Evolutionary conservation across 1,140 invertebrate species (phyloP), one percentile per base, ranked within the genome.

Genomic region (Eupristina koningsbergeri): DNA sequence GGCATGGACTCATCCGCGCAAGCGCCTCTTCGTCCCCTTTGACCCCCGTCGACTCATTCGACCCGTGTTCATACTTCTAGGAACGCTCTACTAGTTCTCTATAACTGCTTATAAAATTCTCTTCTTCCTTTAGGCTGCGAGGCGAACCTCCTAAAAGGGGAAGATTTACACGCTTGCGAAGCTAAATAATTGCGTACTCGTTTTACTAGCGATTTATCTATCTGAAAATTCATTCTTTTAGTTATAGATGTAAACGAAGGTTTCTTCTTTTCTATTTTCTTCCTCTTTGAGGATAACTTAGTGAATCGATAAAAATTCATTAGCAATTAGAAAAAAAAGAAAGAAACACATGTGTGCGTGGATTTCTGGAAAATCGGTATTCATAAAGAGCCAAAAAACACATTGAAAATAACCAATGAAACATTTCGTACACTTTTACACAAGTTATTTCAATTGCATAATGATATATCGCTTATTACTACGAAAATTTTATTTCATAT

Each of bases 1-100:
- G 47, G 86, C 84, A 86, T 85, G 82, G 84, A 86, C 79, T 84
- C 61, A 84, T 86, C 83, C 86, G 87, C 88, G 87, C 87, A 88
- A 85, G 88, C 88, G 88, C 86, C 82, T 71, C 79, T 84, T 75
- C 29, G 41, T 58, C 45, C 22, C 69, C 34, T 22, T 9, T 58
- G 26, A 19, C 5, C 26, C 53, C 53, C 19, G 53, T 13, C 22
- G 53, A 26, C 53, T 58, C 26, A 22, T 22, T 45, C 41, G 41
- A n/a, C n/a, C 26, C 53, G 53, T 22, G 13, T 9, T 22, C 53
- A 19, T 58, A 26, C 53, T 26, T 26, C 53, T 26, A 22, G 53
- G 53, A 50, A 50, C 47, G 47, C 47, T 50, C 22, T 22, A 26
- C 26, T 2, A 58, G 22, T 26, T 9, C 19, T 58, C 53, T 22